phyloP scores from a whole-genome alignment of 92 coral and sea anemone species.

The Pocillopora grandis region DNA sequence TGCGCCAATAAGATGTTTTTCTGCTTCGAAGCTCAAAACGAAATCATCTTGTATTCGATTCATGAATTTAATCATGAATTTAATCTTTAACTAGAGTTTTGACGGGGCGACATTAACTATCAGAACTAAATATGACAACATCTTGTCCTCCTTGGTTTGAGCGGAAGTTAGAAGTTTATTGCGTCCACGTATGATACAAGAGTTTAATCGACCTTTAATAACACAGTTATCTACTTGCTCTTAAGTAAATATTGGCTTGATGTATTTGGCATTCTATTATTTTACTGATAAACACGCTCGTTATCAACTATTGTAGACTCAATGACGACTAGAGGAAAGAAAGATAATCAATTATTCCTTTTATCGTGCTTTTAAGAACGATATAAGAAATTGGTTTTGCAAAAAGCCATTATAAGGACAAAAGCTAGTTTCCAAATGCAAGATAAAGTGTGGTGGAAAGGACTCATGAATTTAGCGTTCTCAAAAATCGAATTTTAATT shows the following conservation, averaged over 20 bases:
- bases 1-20: no score
- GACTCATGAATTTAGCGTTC: neutral
- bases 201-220: slow-evolving; percentile 3
- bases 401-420: neutral
- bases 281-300: neutral
- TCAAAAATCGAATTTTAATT: neutral
- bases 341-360: neutral
- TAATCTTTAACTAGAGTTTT: neutral
- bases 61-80: neutral
- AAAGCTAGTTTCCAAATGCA: neutral
- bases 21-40: no score
- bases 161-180: neutral
- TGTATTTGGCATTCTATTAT: neutral
- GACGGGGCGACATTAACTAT: neutral
- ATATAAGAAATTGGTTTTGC: neutral
- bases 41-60: neutral
- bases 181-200: neutral
- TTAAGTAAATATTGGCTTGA: neutral
- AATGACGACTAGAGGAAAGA: slow-evolving; percentile 8
- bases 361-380: slow-evolving; percentile 8
- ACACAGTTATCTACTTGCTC: slow-evolving; percentile 2
- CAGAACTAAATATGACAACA: slow-evolving; percentile 13
- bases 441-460: neutral
- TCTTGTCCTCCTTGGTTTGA: neutral
- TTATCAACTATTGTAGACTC: slow-evolving; percentile 14